These are phyloP conservation scores for Phenganax stokvisi DNA, from an alignment of 92 coral and sea anemone species.

Conservation along the genomic window DNA sequence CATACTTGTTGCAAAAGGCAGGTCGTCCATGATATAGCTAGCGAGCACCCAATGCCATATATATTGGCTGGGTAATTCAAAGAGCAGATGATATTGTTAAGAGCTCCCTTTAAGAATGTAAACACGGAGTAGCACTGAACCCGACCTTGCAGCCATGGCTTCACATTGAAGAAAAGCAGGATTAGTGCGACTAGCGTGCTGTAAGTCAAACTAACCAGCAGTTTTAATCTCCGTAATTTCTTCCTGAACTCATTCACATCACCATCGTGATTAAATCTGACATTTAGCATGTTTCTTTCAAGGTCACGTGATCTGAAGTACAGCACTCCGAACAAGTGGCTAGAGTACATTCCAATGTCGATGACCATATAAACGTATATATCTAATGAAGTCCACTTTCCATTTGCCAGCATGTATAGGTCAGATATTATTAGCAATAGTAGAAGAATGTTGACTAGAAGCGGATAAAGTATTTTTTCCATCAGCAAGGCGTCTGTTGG, in stretches of 20 bases:
- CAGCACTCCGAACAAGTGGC: constrained; percentile 47
- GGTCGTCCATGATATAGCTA: constrained; percentile 53
- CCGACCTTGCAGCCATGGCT: constrained; percentile 46
- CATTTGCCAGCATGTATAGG: constrained; percentile 17
- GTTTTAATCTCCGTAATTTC: constrained; percentile 30
- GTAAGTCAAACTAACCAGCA: constrained; percentile 39
- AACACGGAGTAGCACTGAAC: constrained; percentile 49
- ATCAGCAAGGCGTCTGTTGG: constrained; percentile 41
- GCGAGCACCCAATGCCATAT: constrained; percentile 55
- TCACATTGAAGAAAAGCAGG: constrained; percentile 50
- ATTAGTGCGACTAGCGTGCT: constrained; percentile 26
- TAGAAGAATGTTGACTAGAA: constrained; percentile 45
- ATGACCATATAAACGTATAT: constrained; percentile 45
- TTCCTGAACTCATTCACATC: constrained; percentile 13
- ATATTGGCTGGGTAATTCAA: constrained; percentile 52
- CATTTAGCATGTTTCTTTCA: constrained; percentile 42
- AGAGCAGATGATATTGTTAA: constrained; percentile 42
- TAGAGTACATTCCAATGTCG: constrained; percentile 50
- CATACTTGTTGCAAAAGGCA: constrained; percentile 56
- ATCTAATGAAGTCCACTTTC: constrained; percentile 46
- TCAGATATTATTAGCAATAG: constrained; percentile 27
- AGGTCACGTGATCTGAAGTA: constrained; percentile 58
- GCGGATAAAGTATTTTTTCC: constrained; percentile 44
- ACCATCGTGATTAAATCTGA: constrained; percentile 14
- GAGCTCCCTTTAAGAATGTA: constrained; percentile 42